Evolutionary conservation across 1,140 invertebrate genomes (phyloP), one percentile per base, ranked within the genome.

Genomic region (Atopsyche davidsoni): DNA sequence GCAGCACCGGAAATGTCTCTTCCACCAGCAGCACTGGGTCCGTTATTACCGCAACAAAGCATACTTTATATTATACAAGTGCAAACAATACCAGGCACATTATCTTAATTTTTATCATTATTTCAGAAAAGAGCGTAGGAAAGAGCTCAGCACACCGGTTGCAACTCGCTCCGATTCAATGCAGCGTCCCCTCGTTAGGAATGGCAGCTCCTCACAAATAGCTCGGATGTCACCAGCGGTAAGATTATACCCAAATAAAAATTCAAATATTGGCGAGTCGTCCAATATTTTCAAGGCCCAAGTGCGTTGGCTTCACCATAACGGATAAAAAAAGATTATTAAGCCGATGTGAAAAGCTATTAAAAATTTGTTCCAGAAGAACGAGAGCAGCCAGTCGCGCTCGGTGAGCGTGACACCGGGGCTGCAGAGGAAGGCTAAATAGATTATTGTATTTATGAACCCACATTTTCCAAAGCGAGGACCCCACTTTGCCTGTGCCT

Each of bases 1-100:
- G 74, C 64, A 77, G 56, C n/a, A 31, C 47, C 22, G 51, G 47
- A 21, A 42, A 31, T 31, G 19, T 17, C 9, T 51, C 56, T 21
- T 51, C 51, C 21, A 82, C 80, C 4, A 76, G 82, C 56, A 80
- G 78, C 44, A 81, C 79, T 64, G 85, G 83, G 85, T 87, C 73
- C 46, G 38, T 36, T 11, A 3, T n/a, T 13, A n/a, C 25, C 25
- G 6, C 25, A 7, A 7, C 25, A 28, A 7, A 7, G 6, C n/a
- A 28, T n/a, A 28, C 25, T 7, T 28, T 28, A 7, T 28, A 28
- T 28, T 28, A 28, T 6, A 28, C 6, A 28, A 28, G 24, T 28
- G n/a, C 24, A 28, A 7, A 28, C n/a, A 7, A 7, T n/a, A 28
- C n/a, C 6, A 28, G 24, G 6, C 6, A 28, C 24, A 28, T 7